Conservation (phyloP, 2,888 invertebrate species). For the Cephus pulcher region DNA sequence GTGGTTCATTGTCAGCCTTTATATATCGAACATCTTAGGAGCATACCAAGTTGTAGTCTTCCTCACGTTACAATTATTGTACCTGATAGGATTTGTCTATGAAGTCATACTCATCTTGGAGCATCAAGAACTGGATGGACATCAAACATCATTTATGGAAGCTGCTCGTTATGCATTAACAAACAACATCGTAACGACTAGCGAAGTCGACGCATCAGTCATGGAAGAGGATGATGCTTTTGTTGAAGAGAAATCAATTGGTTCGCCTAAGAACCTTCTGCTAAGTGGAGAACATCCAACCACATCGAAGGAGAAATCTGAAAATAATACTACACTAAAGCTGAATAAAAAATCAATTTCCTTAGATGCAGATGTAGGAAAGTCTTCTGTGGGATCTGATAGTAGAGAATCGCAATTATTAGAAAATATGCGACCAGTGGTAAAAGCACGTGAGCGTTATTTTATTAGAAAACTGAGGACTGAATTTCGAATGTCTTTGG, state of each 20-base stretch:
- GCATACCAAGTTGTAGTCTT: constrained; percentile 83
- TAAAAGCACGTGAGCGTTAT: constrained; percentile 46
- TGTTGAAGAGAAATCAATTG: neutral
- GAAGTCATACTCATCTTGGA: constrained; percentile 71
- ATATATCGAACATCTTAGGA: constrained; percentile 80
- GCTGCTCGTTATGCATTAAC: constrained; percentile 50
- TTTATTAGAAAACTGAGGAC: constrained; percentile 52
- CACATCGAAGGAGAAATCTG: neutral
- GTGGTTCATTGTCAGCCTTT: constrained; percentile 83
- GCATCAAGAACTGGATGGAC: constrained; percentile 68
- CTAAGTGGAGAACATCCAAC: too few species aligned
- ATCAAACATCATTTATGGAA: constrained; percentile 54
- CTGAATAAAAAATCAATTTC: constrained; percentile 49
- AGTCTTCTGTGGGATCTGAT: neutral
- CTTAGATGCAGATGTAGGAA: constrained; percentile 44
- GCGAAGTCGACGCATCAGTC: too few species aligned
- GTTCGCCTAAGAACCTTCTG: neutral
- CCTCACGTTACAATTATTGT: constrained; percentile 74
- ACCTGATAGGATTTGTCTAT: constrained; percentile 74
- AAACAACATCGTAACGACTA: constrained; percentile 31
- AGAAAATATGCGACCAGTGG: constrained; percentile 12
- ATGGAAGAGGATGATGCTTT: constrained; percentile 1
- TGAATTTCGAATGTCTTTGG: constrained; percentile 54
- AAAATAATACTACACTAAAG: neutral
- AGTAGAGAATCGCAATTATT: constrained; percentile 31